These are phyloP conservation scores for Drosophila asahinai DNA, from an alignment of 1,140 invertebrate genomes.

Conservation along the genomic window DNA sequence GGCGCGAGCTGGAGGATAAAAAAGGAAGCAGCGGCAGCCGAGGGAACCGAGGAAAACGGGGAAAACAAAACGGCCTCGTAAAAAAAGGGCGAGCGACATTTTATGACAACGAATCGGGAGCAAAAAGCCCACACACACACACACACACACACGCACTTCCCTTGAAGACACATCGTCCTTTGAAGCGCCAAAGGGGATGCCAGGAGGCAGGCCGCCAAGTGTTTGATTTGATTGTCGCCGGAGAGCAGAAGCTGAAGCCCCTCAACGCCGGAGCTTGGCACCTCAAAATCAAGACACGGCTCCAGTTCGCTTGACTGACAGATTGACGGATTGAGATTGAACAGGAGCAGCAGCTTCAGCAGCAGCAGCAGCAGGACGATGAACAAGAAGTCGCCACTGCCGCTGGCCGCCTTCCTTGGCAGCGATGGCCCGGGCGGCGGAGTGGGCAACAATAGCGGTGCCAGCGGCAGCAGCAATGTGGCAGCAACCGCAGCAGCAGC, in stretches of 20 bases:
- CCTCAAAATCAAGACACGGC: background rate
- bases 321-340: constrained; percentile 57
- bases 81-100: constrained; percentile 70
- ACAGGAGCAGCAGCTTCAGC: constrained; percentile 15
- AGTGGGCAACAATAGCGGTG: constrained; percentile 30
- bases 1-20: constrained; percentile 37
- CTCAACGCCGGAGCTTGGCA: background rate
- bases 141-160: background rate
- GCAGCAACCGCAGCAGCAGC: constrained; percentile 32
- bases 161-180: background rate
- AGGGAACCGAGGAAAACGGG: constrained; percentile 6
- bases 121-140: constrained; percentile 30
- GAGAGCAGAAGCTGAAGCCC: constrained; percentile 7
- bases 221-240: constrained; percentile 74
- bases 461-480: constrained; percentile 40
- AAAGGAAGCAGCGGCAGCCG: background rate
- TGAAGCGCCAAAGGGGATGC: constrained; percentile 40
- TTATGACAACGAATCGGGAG: constrained; percentile 67
- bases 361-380: constrained; percentile 38
- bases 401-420: constrained; percentile 67
- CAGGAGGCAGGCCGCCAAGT: constrained; percentile 63
- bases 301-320: constrained; percentile 26
- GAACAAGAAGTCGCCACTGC: constrained; percentile 79
- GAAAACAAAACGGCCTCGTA: constrained; percentile 57
- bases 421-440: constrained; percentile 44